These are phyloP conservation scores for Drosophila pseudotakahashii DNA, from an alignment of 2,888 invertebrate genomes.

Conservation along the genomic window DNA sequence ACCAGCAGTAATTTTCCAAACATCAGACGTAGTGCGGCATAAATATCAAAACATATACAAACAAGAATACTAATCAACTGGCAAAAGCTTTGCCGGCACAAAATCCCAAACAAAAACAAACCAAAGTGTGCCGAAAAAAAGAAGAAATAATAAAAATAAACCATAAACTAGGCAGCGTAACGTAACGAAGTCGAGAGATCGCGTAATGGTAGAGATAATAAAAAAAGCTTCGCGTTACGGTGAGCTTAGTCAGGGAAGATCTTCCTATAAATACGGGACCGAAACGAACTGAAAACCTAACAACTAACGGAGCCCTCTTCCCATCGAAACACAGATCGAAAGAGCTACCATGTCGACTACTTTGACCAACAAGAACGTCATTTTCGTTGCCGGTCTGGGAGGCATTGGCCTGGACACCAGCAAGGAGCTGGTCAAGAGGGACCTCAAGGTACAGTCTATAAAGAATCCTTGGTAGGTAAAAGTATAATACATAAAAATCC, in stretches of 20 bases:
- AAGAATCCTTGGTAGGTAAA: too few relatives aligned
- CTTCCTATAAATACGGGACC: conserved; percentile 59
- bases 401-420: conserved; percentile 79
- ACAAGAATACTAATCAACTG: conserved; percentile 22
- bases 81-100: conserved; percentile 23
- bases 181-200: neutral
- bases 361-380: conserved; percentile 71
- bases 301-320: conserved; percentile 28
- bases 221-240: conserved; percentile 27
- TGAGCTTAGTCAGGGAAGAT: conserved; percentile 8
- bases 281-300: conserved; percentile 14
- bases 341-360: conserved; percentile 50
- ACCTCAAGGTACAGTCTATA: conserved; percentile 50
- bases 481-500: too few relatives aligned
- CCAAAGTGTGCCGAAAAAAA: conserved; percentile 23
- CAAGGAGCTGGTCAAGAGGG: conserved; percentile 62
- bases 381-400: conserved; percentile 79
- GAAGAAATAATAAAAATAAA: conserved; percentile 33
- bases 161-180: conserved; percentile 4
- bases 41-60: conserved; percentile 19
- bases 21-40: conserved; percentile 25
- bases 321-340: conserved; percentile 40
- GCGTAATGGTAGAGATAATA: conserved; percentile 31
- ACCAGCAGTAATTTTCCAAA: conserved; percentile 42
- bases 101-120: conserved; percentile 37